phyloP scores from a whole-genome alignment of 1,140 invertebrate species.

The Neodiprion lecontei region DNA sequence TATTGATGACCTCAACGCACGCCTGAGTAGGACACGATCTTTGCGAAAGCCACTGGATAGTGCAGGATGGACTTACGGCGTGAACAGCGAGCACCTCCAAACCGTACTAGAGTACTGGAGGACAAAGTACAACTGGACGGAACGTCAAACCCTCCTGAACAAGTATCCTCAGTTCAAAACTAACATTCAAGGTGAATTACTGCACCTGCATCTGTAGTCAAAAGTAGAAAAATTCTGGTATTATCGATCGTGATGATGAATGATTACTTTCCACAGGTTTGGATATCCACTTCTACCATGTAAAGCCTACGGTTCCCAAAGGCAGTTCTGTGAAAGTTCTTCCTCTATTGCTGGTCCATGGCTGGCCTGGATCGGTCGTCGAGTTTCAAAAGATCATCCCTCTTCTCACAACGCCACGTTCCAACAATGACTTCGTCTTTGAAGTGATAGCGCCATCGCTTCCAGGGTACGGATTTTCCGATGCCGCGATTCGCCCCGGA shows the following conservation, averaged over 20 bases:
- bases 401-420: slow-evolving; percentile 66
- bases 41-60: slow-evolving; percentile 65
- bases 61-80: slow-evolving; percentile 71
- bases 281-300: slow-evolving; percentile 72
- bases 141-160: slow-evolving; percentile 73
- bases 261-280: slow-evolving; percentile 62
- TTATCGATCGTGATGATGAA: slow-evolving; percentile 30
- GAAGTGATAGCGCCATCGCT: slow-evolving; percentile 80
- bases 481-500: slow-evolving; percentile 47
- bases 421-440: slow-evolving; percentile 73
- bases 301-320: slow-evolving; percentile 64
- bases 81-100: slow-evolving; percentile 68
- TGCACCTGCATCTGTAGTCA: slow-evolving; percentile 40
- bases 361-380: slow-evolving; percentile 89
- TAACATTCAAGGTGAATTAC: slow-evolving; percentile 67
- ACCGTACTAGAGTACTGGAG: slow-evolving; percentile 74
- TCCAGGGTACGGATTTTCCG: slow-evolving; percentile 82
- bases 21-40: slow-evolving; percentile 51
- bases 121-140: slow-evolving; percentile 74
- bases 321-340: slow-evolving; percentile 65
- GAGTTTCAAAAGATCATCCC: slow-evolving; percentile 88
- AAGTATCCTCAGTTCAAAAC: slow-evolving; percentile 76
- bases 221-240: slow-evolving; percentile 48
- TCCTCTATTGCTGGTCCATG: slow-evolving; percentile 81
- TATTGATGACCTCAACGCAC: slow-evolving; percentile 52